Conservation (phyloP, 2,113 vertebrate genomes). For the Lanius collurio region DNA sequence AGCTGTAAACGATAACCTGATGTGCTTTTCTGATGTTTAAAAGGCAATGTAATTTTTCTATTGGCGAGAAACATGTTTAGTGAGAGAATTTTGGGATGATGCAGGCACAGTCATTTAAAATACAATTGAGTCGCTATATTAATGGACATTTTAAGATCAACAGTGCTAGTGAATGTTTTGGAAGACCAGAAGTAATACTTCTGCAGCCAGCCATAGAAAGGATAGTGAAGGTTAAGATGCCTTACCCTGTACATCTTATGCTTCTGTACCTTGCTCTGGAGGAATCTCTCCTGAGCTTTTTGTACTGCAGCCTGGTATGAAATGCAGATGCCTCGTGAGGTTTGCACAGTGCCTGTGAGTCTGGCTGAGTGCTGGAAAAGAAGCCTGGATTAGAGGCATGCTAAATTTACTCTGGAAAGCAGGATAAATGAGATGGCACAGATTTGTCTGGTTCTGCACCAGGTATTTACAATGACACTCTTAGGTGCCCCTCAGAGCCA, state of each 20-base stretch:
- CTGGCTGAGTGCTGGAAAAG: neutral
- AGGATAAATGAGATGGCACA: neutral
- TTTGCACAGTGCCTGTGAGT: neutral
- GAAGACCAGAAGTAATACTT: neutral
- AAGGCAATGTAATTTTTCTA: neutral
- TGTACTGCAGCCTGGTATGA: neutral
- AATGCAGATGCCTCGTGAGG: neutral
- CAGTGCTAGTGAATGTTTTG: neutral
- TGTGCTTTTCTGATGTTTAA: neutral
- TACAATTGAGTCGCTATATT: neutral
- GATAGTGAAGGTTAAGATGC: neutral
- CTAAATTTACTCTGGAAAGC: neutral
- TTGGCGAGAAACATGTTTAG: neutral
- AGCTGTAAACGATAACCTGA: neutral
- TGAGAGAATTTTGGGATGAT: neutral
- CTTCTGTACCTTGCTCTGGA: neutral
- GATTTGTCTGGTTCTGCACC: neutral
- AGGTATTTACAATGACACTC: neutral
- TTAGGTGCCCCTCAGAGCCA: neutral
- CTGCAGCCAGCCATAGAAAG: neutral
- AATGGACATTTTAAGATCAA: neutral
- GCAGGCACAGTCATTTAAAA: neutral
- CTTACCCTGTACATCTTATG: neutral
- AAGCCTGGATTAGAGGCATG: neutral
- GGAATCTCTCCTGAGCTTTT: neutral